Conservation (phyloP, 1,140 invertebrate genomes). For the Eumaeus atala region DNA sequence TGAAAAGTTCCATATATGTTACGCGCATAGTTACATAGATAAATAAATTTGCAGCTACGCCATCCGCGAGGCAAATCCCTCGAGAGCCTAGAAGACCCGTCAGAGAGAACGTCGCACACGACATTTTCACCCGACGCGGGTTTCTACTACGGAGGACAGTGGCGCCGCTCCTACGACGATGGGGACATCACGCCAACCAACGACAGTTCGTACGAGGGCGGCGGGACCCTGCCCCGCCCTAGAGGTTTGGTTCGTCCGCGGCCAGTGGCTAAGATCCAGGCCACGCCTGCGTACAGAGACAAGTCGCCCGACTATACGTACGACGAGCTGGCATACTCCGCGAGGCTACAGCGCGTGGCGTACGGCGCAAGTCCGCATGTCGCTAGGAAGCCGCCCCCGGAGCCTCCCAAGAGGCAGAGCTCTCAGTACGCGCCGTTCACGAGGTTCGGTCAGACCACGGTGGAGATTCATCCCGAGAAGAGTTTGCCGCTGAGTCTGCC, state of each 20-base stretch:
- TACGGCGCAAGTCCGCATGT: slow-evolving; percentile 77
- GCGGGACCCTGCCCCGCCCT: slow-evolving; percentile 89
- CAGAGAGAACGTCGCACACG: slow-evolving; percentile 77
- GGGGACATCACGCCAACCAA: slow-evolving; percentile 92
- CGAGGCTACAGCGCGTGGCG: slow-evolving; percentile 58
- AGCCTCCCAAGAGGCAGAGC: slow-evolving; percentile 87
- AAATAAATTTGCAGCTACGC: slow-evolving; percentile 74
- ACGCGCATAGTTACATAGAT: slow-evolving; percentile 1
- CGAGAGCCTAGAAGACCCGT: slow-evolving; percentile 85
- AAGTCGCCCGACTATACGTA: slow-evolving; percentile 74
- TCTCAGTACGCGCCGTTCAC: slow-evolving; percentile 73
- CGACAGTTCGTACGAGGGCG: slow-evolving; percentile 82
- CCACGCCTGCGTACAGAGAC: slow-evolving; percentile 75
- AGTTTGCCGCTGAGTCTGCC: slow-evolving; percentile 75
- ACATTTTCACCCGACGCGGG: slow-evolving; percentile 76
- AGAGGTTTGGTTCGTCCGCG: slow-evolving; percentile 85
- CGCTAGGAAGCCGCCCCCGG: slow-evolving; percentile 85
- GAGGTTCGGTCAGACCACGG: slow-evolving; percentile 76
- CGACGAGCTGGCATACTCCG: slow-evolving; percentile 70
- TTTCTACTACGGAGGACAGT: slow-evolving; percentile 75
- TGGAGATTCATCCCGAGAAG: slow-evolving; percentile 78
- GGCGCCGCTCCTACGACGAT: slow-evolving; percentile 91
- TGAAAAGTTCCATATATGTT: background rate
- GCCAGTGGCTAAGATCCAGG: slow-evolving; percentile 89
- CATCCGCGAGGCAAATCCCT: slow-evolving; percentile 87